These are phyloP conservation scores for Parazoanthus atlanticus DNA, from an alignment of 92 coral and sea anemone species.

Conservation along the genomic window DNA sequence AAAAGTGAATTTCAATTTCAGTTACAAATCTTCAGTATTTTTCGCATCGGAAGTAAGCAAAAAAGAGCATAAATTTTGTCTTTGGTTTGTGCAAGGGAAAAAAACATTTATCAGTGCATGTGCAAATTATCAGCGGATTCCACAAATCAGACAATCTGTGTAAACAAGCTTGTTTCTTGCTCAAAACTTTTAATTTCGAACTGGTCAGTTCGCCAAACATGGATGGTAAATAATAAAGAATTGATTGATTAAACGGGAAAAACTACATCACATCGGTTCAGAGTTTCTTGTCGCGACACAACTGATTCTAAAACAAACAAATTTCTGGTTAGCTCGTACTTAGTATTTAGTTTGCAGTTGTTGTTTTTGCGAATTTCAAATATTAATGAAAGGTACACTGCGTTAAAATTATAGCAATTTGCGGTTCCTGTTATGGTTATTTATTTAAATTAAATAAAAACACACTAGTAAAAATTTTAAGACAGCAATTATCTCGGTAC, in stretches of 20 bases:
- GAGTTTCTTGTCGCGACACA: not conserved
- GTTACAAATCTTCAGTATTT: not conserved
- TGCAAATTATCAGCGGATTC: conserved; percentile 20
- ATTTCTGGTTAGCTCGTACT: not conserved
- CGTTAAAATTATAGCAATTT: conserved; percentile 7
- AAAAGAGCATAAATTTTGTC: not conserved
- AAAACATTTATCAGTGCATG: not conserved
- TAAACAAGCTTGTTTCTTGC: conserved; percentile 17
- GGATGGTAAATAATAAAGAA: conserved; percentile 2
- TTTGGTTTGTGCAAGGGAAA: not conserved
- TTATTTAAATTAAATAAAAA: conserved; percentile 7
- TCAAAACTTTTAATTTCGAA: not conserved
- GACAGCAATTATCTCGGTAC: conserved; percentile 3
- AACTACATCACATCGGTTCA: not conserved
- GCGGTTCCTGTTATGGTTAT: not conserved
- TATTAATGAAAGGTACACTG: conserved; percentile 31
- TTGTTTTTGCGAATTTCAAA: conserved; percentile 19
- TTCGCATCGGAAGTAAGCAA: not conserved
- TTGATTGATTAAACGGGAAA: not conserved
- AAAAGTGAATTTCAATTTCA: not conserved
- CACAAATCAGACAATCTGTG: conserved; percentile 9
- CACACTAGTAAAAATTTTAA: not conserved
- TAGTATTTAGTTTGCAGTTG: conserved; percentile 8
- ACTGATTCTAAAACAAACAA: conserved; percentile 1
- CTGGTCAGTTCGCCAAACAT: conserved; percentile 6